These are phyloP conservation scores for Holothuria glaberrima DNA, from an alignment of 35 echinoderm and acorn worm species.

Conservation along the genomic window DNA sequence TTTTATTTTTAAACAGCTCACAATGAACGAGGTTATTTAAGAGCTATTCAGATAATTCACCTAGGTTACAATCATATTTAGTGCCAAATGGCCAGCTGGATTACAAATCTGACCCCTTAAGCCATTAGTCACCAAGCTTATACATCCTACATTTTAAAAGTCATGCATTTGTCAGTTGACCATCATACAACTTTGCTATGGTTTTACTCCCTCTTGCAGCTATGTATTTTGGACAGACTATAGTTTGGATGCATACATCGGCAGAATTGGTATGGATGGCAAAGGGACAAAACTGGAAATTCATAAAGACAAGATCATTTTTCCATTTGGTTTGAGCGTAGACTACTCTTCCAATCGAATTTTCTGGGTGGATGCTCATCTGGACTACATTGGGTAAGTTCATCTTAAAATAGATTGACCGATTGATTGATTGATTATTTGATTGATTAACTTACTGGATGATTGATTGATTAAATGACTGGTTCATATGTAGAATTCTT, in stretches of 20 bases:
- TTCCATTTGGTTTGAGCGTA: conserved; percentile 62
- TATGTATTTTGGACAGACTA: conserved; percentile 68
- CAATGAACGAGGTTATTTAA: too few relatives aligned
- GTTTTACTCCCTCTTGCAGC: conserved; percentile 20
- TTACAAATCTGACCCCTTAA: too few relatives aligned
- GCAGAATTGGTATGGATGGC: conserved; percentile 64
- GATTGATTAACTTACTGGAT: not conserved
- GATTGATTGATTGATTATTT: too few relatives aligned
- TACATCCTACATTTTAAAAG: too few relatives aligned
- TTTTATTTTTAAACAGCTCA: too few relatives aligned
- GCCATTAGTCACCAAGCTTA: too few relatives aligned
- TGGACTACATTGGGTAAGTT: conserved; percentile 67
- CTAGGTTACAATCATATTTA: too few relatives aligned
- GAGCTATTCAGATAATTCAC: too few relatives aligned
- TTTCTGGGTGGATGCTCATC: conserved; percentile 69
- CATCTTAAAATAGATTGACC: not conserved
- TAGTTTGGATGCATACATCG: conserved; percentile 55
- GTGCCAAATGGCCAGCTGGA: too few relatives aligned
- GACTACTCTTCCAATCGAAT: conserved; percentile 43
- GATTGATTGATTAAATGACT: too few relatives aligned
- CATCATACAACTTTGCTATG: not conserved
- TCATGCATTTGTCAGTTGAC: too few relatives aligned
- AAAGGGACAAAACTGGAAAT: conserved; percentile 13
- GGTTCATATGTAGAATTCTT: too few relatives aligned
- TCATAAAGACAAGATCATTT: conserved; percentile 60